Conservation (phyloP, 2,888 invertebrate species). For the Acleris sparsana region DNA sequence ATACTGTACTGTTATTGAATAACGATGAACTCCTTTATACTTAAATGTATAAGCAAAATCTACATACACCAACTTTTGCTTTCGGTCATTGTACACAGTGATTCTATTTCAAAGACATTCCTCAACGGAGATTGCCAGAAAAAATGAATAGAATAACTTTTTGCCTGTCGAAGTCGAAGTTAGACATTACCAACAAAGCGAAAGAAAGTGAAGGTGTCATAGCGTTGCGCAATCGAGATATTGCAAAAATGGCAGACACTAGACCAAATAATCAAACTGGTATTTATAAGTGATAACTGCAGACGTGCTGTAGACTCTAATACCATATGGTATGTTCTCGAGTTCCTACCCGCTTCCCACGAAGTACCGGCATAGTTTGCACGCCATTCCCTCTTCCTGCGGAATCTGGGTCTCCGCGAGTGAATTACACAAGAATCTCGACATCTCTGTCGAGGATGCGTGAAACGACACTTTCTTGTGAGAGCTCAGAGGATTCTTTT, state of each 20-base stretch:
- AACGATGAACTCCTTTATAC: constrained; percentile 12
- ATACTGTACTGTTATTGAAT: constrained; percentile 25
- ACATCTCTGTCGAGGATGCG: constrained; percentile 43
- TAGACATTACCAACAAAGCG: constrained; percentile 31
- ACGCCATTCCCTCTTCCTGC: constrained; percentile 42
- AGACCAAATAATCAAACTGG: constrained; percentile 24
- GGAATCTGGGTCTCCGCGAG: constrained; percentile 43
- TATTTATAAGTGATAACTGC: constrained; percentile 4
- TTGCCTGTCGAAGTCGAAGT: constrained; percentile 27
- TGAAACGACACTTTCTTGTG: constrained; percentile 39
- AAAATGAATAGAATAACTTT: constrained; percentile 30
- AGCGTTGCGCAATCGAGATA: constrained; percentile 24
- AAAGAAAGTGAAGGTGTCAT: constrained; percentile 37
- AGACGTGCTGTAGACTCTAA: constrained; percentile 1
- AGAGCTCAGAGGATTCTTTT: constrained; percentile 15
- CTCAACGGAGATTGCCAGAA: constrained; percentile 20
- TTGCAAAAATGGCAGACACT: constrained; percentile 16
- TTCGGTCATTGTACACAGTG: too few relatives aligned
- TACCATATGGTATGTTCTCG: constrained; percentile 44
- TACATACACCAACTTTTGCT: not conserved
- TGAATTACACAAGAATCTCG: constrained; percentile 46
- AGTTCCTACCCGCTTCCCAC: constrained; percentile 59
- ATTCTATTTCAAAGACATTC: constrained; percentile 27
- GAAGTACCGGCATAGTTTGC: constrained; percentile 41
- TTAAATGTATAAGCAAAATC: too few relatives aligned